Evolutionary conservation across 2,797 vertebrate genomes (phyloP).

Genomic region (Coregonus ussuriensis): DNA sequence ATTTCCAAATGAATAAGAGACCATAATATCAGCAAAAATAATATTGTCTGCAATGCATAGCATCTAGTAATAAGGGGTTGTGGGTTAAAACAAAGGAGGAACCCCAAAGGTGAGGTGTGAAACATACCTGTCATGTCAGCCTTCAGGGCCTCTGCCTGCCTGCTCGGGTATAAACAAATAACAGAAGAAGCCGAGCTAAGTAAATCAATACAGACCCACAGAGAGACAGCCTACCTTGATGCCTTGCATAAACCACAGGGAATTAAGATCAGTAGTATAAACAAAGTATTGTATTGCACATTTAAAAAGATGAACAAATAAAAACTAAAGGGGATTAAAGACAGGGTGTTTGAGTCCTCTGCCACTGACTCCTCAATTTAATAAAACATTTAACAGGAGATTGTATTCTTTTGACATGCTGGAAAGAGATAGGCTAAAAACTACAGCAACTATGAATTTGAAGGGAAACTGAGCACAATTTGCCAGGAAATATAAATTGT

Average conservation of each 20-base stretch:
- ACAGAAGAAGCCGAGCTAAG: not conserved
- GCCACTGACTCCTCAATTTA: not conserved
- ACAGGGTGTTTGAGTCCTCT: not conserved
- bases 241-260: not conserved
- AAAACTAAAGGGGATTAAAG: not conserved
- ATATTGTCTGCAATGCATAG: not conserved
- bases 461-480: not conserved
- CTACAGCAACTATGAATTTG: not conserved
- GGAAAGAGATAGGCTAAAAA: not conserved
- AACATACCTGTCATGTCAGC: constrained; percentile 97
- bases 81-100: constrained; percentile 1
- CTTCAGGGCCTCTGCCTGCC: constrained; percentile 99
- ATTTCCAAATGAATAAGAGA: not conserved
- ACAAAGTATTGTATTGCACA: not conserved
- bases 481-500: no score
- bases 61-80: not conserved
- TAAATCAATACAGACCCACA: constrained; percentile 1
- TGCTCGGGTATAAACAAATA: constrained; percentile 63
- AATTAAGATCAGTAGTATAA: not conserved
- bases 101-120: constrained; percentile 4
- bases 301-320: not conserved
- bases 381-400: not conserved
- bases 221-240: not conserved
- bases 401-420: not conserved
- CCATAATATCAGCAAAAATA: not conserved